Base-by-base conservation (phyloP, 64 coral and sea anemone genomes). In the Actinia tenebrosa region DNA sequence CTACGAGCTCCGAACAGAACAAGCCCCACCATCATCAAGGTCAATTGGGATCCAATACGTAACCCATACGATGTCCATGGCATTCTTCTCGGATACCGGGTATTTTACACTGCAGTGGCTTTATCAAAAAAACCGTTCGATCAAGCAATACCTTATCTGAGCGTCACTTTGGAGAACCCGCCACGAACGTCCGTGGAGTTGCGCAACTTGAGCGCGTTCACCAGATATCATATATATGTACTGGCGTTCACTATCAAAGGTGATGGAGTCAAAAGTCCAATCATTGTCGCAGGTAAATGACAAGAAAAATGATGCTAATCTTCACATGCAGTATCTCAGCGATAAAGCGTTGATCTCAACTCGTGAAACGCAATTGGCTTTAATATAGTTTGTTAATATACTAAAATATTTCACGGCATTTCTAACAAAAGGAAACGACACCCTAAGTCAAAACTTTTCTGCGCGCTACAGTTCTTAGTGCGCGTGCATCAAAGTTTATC, bases 161-260 rank as follows among this genome's bases (percentile, higher is more conserved):
- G 46, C 43, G 45, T 83, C 45, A 90, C 46, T 63, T 71, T 96
- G 0, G 16, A 72, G 42, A 71, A 80, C 8, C 83, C 68, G 5
- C 54, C 16, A 22, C 80, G 59, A 19, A 83, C 60, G 0, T 77
- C 86, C 16, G 77, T 87, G 53, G 53, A 75, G 45, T 81, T 96
- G 7, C 82, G 62, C 23, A 89, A 92, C 16, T 86, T 96, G 13
- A 86, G 22, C 53, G 85, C 91, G 17, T 96, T 93, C 52, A 96
- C 94, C 0, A 90, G 88, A 86, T 96, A 96, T 53, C 68, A 88
- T 17, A 90, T 97, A 20, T 80, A 80, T 16, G 94, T 97, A 2
- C 89, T 97, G 80, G 94, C 91, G 69, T 93, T 97, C 50, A 97
- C 94, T 71, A 23, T 88, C 75, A 97, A 97, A 81, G 94, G 94